Evolutionary conservation across 2,797 vertebrate genomes (phyloP), one percentile per base, ranked within the genome.

Genomic region (Odontamblyopus rebecca): DNA sequence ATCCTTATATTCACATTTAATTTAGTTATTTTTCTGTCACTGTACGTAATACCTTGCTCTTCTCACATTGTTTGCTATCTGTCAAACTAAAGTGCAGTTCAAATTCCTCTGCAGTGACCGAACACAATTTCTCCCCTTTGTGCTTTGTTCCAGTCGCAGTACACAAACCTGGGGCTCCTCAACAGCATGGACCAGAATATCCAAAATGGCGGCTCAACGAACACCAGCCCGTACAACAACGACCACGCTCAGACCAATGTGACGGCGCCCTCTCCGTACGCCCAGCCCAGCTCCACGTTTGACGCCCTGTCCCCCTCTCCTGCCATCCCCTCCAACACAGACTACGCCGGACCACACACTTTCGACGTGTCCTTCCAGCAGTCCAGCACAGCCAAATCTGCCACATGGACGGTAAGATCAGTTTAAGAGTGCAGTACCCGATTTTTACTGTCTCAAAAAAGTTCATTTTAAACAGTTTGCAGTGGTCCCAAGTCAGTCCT

Each of bases 341-440:
- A 99, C 77, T 99, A 99, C n/a, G 97, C 98, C 0, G 98, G 98
- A 38, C 95, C 97, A 13, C 98, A 99, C 92, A 97, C 96, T 89
- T 99, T 99, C 0, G 97, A 99, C 0, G 98, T 99, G 86, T 99
- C 98, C 72, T 99, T 99, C 93, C 98, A 99, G 76, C 98, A 99
- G 89, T 99, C 97, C 44, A 99, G 98, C 86, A 99, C 98, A 1
- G 98, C 98, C 19, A 99, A 99, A 86, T 99, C 98, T 0, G 98
- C 98, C 72, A 99, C 98, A 0, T 99, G 98, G 98, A 99, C 98
- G 93, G 98, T 99, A 96, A 97, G 96, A 7, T 15, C 11, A 4
- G 26, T 23, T 63, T 41, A 35, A 35, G 30, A 30, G 30, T 32
- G 30, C 5, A 5, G 29, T 30, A 30, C 32, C 32, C 0, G 32